Conservation (phyloP, 2,888 invertebrate genomes). For the Drosophila mercatorum region DNA sequence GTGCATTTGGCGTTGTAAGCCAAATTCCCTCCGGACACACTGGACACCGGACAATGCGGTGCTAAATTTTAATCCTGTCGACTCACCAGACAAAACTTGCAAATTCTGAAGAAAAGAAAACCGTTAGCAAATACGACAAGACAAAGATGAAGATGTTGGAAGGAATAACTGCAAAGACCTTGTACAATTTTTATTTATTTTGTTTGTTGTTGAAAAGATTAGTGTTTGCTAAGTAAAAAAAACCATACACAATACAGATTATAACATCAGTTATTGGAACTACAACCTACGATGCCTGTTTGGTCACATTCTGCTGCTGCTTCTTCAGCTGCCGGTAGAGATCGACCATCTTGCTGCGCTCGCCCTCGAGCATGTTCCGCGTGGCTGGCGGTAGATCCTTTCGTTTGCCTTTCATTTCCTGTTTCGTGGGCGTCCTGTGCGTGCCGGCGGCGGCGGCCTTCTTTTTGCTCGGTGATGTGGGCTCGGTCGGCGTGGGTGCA, state of each 20-base stretch:
- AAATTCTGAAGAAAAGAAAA: constrained; percentile 34
- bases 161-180: constrained; percentile 23
- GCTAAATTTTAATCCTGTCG: constrained; percentile 49
- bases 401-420: constrained; percentile 86
- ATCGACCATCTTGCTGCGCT: constrained; percentile 86
- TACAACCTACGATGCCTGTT: background rate
- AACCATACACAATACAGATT: no score
- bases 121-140: constrained; percentile 15
- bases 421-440: constrained; percentile 50
- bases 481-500: background rate
- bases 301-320: constrained; percentile 60
- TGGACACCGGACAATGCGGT: constrained; percentile 22
- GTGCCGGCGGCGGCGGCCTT: background rate
- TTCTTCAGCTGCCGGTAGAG: constrained; percentile 87
- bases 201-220: constrained; percentile 23
- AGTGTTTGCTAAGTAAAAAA: constrained; percentile 27
- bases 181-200: constrained; percentile 31
- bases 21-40: background rate
- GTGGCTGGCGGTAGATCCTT: constrained; percentile 87
- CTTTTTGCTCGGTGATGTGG: constrained; percentile 1
- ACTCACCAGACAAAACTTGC: constrained; percentile 7
- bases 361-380: constrained; percentile 87
- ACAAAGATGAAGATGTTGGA: constrained; percentile 1
- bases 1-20: constrained; percentile 21
- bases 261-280: background rate